Evolutionary conservation across 2,888 invertebrate genomes (phyloP), one percentile per base, ranked within the genome.

Genomic region (Bimastos eiseni): DNA sequence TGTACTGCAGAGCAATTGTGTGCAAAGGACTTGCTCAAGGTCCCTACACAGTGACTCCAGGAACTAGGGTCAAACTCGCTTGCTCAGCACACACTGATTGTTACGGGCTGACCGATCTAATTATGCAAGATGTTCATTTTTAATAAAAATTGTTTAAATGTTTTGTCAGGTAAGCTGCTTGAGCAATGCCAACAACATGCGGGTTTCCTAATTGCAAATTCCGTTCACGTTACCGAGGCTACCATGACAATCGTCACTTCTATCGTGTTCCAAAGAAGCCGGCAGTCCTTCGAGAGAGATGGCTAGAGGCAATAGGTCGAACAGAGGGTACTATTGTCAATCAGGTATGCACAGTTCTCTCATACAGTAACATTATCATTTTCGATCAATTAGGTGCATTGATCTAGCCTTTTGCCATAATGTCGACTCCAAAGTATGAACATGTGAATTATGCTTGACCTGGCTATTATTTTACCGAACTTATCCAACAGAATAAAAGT

Each of bases 191-290:
- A 90, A 95, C 95, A 90, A 95, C 95, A 91, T 95, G 95, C 92
- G 95, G 95, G 91, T 95, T 95, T 93, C 95, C 95, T 91, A 95
- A 95, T 92, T 95, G 95, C 93, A 95, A 95, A 93, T 94, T 94
- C 90, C 93, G 94, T 49, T 93, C 93, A 37, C 93, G 93, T 41
- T 95, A 95, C 90, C 94, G 95, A 89, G 95, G 95, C 89, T 94
- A 94, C 89, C 95, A 95, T 92, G 95, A 95, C 92, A 95, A 94
- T 92, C 94, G 95, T 13, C 95, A 95, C 92, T 95, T 95, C 93
- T 95, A 95, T 93, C 94, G 95, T 83, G 95, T 95, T 24, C 95
- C 95, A 37, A 95, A 95, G 93, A 93, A 95, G 89, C 95, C 95
- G 44, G 93, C 93, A 83, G 93, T 95, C 33, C 93, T 95, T 91